These are phyloP conservation scores for Pachliopta kotzebuea DNA, from an alignment of 2,888 invertebrate species.

Conservation along the genomic window DNA sequence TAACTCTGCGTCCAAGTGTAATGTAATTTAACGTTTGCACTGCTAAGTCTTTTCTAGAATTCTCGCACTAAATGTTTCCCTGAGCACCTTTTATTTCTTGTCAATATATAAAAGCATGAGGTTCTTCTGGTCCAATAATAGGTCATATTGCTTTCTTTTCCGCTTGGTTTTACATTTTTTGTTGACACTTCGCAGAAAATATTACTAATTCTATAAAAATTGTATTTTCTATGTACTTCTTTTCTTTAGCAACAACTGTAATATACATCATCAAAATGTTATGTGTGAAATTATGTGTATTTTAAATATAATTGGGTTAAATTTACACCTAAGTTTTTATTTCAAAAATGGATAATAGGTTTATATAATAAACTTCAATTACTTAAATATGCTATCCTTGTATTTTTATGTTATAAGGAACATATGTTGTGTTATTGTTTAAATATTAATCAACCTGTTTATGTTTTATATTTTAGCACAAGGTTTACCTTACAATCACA, in stretches of 20 bases:
- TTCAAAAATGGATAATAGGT: no score
- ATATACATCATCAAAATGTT: neutral
- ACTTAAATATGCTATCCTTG: no score
- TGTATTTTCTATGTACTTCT: constrained; percentile 17
- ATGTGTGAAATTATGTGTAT: neutral
- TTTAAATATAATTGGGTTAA: neutral
- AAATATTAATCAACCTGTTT: neutral
- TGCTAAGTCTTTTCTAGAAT: constrained; percentile 55
- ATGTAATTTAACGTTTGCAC: constrained; percentile 53
- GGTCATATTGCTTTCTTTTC: constrained; percentile 38
- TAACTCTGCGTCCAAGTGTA: constrained; percentile 45
- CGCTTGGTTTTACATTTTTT: constrained; percentile 37
- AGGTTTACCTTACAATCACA: constrained; percentile 47
- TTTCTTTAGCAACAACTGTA: neutral
- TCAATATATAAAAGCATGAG: constrained; percentile 56
- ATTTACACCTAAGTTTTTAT: no score
- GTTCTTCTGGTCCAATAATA: constrained; percentile 44
- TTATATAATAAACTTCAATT: no score
- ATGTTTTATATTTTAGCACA: constrained; percentile 52
- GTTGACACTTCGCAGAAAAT: constrained; percentile 27
- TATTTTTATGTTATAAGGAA: no score
- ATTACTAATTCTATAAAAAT: constrained; percentile 28
- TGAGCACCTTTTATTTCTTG: constrained; percentile 57
- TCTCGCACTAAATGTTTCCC: constrained; percentile 72
- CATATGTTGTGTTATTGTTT: neutral